Evolutionary conservation across 2,888 invertebrate genomes (phyloP), one percentile per base, ranked within the genome.

Genomic region (Endotricha flammealis): DNA sequence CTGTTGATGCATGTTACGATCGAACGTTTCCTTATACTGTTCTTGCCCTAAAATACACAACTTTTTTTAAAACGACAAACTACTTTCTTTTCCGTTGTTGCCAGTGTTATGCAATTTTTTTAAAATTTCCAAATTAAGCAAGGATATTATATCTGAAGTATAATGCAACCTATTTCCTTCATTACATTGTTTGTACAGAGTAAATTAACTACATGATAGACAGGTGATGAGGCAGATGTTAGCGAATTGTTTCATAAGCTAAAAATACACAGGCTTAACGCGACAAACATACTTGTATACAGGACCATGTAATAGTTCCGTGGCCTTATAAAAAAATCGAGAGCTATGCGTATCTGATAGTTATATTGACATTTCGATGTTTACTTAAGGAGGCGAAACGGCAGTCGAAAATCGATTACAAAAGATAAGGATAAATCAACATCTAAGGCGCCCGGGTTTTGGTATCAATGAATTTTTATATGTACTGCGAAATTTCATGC

Each of bases 361-460:
- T 62, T 65, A 67, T 83, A 67, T 85, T 81, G 81, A 85, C 82
- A 75, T 72, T 69, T 69, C 66, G 48, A 58, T 81, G 77, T 86
- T 83, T 74, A 79, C 82, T 59, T 67, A 85, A 68, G 71, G 68
- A 77, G 80, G 75, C 82, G 72, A 83, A 83, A 81, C 86, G 86
- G 85, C 83, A 85, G 83, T 82, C 83, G 61, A 74, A 74, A 76
- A 64, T 72, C 73, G 83, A 83, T 83, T 83, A 83, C 65, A 64
- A 46, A 50, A 53, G 82, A 83, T 82, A 83, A 81, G 64, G 57
- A 47, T 23, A 59, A 70, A 78, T 78, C 72, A 80, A 78, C 69
- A 80, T 64, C 65, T 69, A 53, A 55, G 57, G 65, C 83, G 79
- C 81, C 80, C 81, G 80, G 66, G 63, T 52, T 50, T 48, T 59